Base-by-base conservation (phyloP, 2,113 vertebrate species). In the Myocastor coypus region DNA sequence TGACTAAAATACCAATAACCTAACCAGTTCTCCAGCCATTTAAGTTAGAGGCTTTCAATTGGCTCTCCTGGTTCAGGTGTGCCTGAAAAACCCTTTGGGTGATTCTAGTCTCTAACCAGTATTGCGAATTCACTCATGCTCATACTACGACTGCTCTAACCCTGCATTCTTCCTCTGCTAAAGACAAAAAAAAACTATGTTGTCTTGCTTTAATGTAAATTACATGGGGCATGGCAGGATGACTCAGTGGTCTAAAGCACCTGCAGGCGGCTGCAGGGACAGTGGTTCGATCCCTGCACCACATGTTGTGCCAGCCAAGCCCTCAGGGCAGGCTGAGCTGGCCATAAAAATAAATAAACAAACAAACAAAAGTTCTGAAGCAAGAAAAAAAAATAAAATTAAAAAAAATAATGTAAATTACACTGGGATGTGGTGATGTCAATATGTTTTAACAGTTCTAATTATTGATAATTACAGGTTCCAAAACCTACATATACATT, bases 81-180 rank as follows among this genome's bases (percentile, higher is more conserved):
- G 0, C 63, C 24, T 10, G 1, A 34, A 83, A n/a, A 59, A 8
- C 19, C 5, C 14, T 28, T 11, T 7, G 9, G 9, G 2, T 20
- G 78, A 66, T 32, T n/a, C 64, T 50, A 11, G 7, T 7, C 7
- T 1, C 37, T 17, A 6, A 7, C n/a, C 4, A 30, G 20, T 20
- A 24, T 0, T 8, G 50, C 50, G n/a, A 12, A 32, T 7, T 32
- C 82, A 50, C 10, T 91, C 14, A 17, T 3, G 4, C n/a, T 89
- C 63, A 32, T 32, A 78, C 0, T 16, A 7, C 0, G 4, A 77
- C 32, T 42, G 77, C 69, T 93, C n/a, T 57, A 57, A 63, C 20
- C 52, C 32, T 2, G 50, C 0, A 24, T 10, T 22, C 71, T 80
- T 14, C 1, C 40, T 83, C 40, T 84, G 52, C 17, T 68, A 57